Base-by-base conservation (phyloP, 2,888 invertebrate species). In the Nezara viridula region DNA sequence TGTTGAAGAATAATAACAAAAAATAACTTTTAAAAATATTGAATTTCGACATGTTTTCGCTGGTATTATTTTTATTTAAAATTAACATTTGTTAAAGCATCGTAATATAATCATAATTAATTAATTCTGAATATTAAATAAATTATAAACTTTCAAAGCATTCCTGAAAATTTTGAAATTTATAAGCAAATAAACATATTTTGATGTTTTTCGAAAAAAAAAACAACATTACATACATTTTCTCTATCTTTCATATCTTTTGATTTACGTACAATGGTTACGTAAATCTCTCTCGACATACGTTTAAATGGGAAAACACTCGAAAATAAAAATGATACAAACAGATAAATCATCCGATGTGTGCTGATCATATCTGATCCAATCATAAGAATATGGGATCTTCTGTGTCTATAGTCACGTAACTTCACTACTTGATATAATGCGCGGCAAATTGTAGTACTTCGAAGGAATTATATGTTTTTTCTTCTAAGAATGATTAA, bases 231-330 rank as follows among this genome's bases (percentile, higher is more conserved):
- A 73, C 66, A 73, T 37, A 73, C 66, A 37, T 73, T 73, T 73
- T 73, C 9, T 3, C 7, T 60, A 60, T 55, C 55, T 24, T n/a
- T 55, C 52, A 24, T 60, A 60, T 66, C 66, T 16, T 66, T 66
- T 37, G 27, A 60, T 60, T 60, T 60, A 60, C 60, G 60, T 60
- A 60, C 60, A 32, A 60, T 16, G 14, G 60, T 73, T 73, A 21
- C 66, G 66, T 37, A 73, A 73, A 73, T 73, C 16, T 73, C 32
- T 37, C 21, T 0, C 27, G 3, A 27, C 60, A 27, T 21, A 37
- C 66, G 32, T 19, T 27, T 73, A 37, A 73, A 73, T 37, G 66
- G 19, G 16, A 73, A 73, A 73, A 73, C 66, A 73, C 66, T 73
- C 66, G 32, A 73, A 73, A 73, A 73, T 14, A 37, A 73, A 73